A percentile compares a stretch with the other conserved stretches of the same genome.
phyloP scores from a whole-genome alignment of 2,113 vertebrate species.

The Brienomyrus brachyistius region DNA sequence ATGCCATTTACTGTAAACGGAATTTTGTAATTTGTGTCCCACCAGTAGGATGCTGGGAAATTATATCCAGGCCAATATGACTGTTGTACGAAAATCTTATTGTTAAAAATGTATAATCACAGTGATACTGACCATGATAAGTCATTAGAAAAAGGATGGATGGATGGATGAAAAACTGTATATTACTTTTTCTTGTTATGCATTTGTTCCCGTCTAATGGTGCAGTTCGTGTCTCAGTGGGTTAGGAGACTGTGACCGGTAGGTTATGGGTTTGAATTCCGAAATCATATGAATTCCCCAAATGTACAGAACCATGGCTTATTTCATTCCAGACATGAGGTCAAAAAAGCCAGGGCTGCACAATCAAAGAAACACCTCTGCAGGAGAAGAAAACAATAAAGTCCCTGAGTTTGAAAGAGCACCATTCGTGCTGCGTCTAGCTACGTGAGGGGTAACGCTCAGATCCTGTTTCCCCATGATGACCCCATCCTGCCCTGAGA shows the following conservation, averaged over 20 bases:
- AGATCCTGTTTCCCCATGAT: background rate
- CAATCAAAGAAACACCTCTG: constrained; percentile 24
- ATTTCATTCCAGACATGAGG: background rate
- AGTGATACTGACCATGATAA: background rate
- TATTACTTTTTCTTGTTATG: background rate
- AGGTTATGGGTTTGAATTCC: background rate
- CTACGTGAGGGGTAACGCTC: background rate
- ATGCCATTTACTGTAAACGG: constrained; percentile 4
- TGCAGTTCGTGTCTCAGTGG: background rate
- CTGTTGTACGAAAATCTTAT: background rate
- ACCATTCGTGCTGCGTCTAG: constrained; percentile 19
- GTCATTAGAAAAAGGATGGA: background rate
- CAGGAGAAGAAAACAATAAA: constrained; percentile 12
- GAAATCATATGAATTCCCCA: background rate
- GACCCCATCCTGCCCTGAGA: background rate
- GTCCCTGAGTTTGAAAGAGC: background rate
- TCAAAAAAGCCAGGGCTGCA: constrained; percentile 32
- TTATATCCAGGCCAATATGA: background rate
- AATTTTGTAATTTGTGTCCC: background rate
- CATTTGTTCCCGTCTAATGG: background rate
- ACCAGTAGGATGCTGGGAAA: background rate
- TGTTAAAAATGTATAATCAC: background rate
- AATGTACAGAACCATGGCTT: background rate
- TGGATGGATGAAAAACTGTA: background rate
- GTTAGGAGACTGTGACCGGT: background rate